phyloP scores from a whole-genome alignment of 2,888 invertebrate species.

The Drosophila robusta region DNA sequence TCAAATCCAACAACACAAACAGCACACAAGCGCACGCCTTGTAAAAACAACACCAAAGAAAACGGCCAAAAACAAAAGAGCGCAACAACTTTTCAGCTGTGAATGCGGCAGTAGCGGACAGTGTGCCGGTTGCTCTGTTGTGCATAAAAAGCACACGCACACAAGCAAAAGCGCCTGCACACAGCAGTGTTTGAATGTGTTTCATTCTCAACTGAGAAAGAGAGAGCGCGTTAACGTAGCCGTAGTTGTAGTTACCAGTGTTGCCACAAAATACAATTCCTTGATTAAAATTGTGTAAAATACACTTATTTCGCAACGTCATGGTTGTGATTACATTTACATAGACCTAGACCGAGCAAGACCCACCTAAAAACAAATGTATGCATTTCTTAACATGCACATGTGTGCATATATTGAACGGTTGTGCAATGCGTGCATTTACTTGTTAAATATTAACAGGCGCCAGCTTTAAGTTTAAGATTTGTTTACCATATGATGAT shows the following conservation, averaged over 20 bases:
- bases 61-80: conserved; percentile 3
- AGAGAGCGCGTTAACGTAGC: not conserved
- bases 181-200: conserved; percentile 12
- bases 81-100: conserved; percentile 34
- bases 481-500: conserved; percentile 3
- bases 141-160: conserved; percentile 24
- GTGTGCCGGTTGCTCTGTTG: conserved; percentile 32
- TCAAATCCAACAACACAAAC: conserved; percentile 14
- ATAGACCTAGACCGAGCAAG: not conserved
- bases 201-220: conserved; percentile 3
- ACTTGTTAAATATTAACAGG: not conserved
- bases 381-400: not conserved
- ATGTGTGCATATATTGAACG: not conserved
- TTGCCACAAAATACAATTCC: conserved; percentile 21
- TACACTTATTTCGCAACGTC: conserved; percentile 13
- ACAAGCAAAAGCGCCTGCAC: not conserved
- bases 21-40: conserved; percentile 17
- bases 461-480: not conserved
- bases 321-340: conserved; percentile 25
- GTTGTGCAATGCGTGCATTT: not conserved
- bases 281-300: not conserved
- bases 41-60: conserved; percentile 16
- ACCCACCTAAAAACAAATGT: not conserved
- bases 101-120: conserved; percentile 10
- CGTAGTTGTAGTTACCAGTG: conserved; percentile 34